Base-by-base conservation (phyloP, 2,888 invertebrate genomes). In the Halocaridina rubra region DNA sequence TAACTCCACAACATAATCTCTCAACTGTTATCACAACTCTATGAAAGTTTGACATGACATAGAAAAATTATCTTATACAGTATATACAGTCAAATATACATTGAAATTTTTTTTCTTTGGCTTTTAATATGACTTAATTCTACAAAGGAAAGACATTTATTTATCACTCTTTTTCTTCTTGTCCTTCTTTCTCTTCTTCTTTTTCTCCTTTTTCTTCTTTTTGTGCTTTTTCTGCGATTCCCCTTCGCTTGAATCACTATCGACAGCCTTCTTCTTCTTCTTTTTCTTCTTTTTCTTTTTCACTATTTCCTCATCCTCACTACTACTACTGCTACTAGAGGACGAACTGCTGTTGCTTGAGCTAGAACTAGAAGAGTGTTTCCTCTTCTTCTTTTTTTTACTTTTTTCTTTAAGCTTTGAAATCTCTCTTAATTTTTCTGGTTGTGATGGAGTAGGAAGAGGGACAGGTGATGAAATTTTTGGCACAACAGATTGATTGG, bases 121-220 rank as follows among this genome's bases (percentile, higher is more conserved):
- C n/a, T n/a, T n/a, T n/a, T n/a, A n/a, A n/a, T n/a, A n/a, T n/a
- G n/a, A n/a, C n/a, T n/a, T n/a, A n/a, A n/a, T n/a, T n/a, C n/a
- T n/a, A n/a, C n/a, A n/a, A n/a, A n/a, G n/a, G n/a, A n/a, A n/a
- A n/a, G n/a, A n/a, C n/a, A n/a, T 53, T 74, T 59, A 69, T 24
- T 78, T 82, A 1, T 82, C 82, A 46, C 77, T 59, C 22, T 82
- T 82, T 39, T 72, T 78, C 33, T 64, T 82, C 32, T 81, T 81
- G 3, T 77, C 71, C 39, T 82, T 82, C 33, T 82, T 82, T 69
- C 78, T 82, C 72, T 82, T 82, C 61, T 82, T 82, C 19, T 82
- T 71, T 27, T 82, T 82, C 5, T 80, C 80, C 39, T 80, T 80
- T 61, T 82, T 82, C 78, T 39, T 82, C 46, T 82, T 82, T 78